These are phyloP conservation scores for cattle (Bos taurus) DNA, from an alignment of 2,113 vertebrate genomes.

Conservation along the genomic window DNA sequence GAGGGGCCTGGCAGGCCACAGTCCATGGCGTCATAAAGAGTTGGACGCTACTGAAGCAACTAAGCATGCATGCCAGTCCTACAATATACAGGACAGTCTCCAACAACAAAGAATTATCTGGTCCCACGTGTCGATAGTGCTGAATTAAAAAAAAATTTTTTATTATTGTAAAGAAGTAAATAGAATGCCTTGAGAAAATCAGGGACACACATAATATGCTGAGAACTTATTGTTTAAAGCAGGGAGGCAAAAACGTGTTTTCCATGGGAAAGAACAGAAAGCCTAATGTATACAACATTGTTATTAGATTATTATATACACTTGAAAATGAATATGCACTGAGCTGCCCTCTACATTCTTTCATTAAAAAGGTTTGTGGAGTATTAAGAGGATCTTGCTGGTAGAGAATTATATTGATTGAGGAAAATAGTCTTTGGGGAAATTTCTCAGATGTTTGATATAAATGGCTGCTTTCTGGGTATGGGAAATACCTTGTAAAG, in stretches of 20 bases:
- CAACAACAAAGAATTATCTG: background rate
- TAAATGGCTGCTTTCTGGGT: slow-evolving; percentile 42
- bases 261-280: slow-evolving; percentile 31
- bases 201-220: background rate
- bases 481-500: background rate
- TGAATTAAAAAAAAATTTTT: background rate
- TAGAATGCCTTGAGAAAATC: background rate
- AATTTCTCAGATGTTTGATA: slow-evolving; percentile 71
- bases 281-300: background rate
- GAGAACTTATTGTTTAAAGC: background rate
- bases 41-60: rapidly evolving
- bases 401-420: slow-evolving; percentile 70
- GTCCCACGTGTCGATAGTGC: background rate
- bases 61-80: background rate
- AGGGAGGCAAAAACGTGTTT: background rate
- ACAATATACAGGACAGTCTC: background rate
- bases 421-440: slow-evolving; percentile 64
- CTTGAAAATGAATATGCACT: slow-evolving; percentile 51
- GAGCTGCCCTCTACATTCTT: slow-evolving; percentile 51
- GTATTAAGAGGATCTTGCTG: slow-evolving; percentile 71
- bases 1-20: background rate
- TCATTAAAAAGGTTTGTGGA: slow-evolving; percentile 63
- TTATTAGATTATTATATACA: slow-evolving; percentile 65
- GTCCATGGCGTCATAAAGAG: background rate
- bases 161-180: background rate